phyloP scores from a whole-genome alignment of 2,888 invertebrate species.

The Alentia gelatinosa region DNA sequence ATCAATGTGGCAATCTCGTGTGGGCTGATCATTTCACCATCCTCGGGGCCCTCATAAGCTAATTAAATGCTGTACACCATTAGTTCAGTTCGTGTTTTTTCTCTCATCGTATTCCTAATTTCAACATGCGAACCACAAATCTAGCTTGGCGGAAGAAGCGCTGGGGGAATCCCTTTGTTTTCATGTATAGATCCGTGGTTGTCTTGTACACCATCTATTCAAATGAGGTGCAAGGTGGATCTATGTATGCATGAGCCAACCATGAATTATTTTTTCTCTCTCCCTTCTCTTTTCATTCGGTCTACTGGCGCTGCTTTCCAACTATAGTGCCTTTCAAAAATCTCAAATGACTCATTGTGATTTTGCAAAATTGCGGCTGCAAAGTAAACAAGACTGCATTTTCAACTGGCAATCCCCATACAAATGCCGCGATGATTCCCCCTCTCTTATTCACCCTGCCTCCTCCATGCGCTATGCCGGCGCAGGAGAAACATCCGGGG shows the following conservation, averaged over 20 bases:
- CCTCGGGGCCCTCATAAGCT: slow-evolving; percentile 14
- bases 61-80: slow-evolving; percentile 42
- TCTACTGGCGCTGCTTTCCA: neutral
- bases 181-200: neutral
- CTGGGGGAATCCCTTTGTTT: neutral
- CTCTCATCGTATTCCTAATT: slow-evolving; percentile 4
- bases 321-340: neutral
- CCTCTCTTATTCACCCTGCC: neutral
- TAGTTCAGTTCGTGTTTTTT: neutral
- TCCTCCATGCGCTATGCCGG: slow-evolving; percentile 1
- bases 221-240: neutral
- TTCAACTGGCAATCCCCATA: neutral
- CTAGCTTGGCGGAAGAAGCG: neutral
- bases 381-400: slow-evolving; percentile 27
- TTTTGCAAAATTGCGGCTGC: slow-evolving; percentile 21
- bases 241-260: neutral
- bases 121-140: neutral
- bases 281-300: neutral
- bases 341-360: slow-evolving; percentile 25
- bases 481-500: slow-evolving; percentile 12
- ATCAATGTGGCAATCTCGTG: slow-evolving; percentile 37
- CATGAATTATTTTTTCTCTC: neutral
- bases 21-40: neutral
- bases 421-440: neutral
- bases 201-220: neutral